phyloP scores from a whole-genome alignment of 2,888 invertebrate species.

The Drosophila rubida region DNA sequence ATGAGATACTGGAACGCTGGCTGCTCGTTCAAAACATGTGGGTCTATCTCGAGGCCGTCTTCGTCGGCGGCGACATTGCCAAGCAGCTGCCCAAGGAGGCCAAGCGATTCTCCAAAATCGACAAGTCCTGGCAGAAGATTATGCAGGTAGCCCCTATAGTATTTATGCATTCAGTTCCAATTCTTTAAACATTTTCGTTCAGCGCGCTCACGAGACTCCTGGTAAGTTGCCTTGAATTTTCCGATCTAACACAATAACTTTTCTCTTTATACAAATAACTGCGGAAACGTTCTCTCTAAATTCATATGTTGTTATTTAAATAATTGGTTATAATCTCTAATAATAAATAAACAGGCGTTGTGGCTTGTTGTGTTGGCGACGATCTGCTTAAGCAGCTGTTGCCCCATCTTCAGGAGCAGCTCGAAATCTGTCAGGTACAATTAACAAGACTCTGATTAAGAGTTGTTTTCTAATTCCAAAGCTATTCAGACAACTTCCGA shows the following conservation, averaged over 20 bases:
- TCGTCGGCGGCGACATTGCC: constrained; percentile 99
- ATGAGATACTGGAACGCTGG: constrained; percentile 98
- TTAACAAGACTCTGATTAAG: background rate
- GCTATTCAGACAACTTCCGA: background rate
- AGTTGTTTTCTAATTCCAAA: background rate
- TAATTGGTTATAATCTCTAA: background rate
- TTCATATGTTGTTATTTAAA: background rate
- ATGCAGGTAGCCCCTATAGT: constrained; percentile 88
- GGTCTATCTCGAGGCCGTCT: constrained; percentile 99
- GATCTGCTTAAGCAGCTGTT: constrained; percentile 95
- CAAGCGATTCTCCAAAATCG: constrained; percentile 97
- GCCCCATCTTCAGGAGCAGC: constrained; percentile 97
- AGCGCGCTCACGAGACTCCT: constrained; percentile 97
- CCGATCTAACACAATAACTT: background rate
- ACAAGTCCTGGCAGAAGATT: constrained; percentile 99
- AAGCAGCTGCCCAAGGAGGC: constrained; percentile 98
- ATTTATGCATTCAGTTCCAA: constrained; percentile 2
- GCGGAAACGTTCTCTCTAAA: background rate
- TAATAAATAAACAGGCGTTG: constrained; percentile 86
- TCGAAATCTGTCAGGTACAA: constrained; percentile 93
- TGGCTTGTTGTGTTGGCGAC: constrained; percentile 98
- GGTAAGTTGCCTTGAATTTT: constrained; percentile 85
- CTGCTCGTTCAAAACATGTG: constrained; percentile 98
- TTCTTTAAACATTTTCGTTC: constrained; percentile 88
- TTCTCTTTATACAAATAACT: background rate